Conservation (phyloP, 2,113 vertebrate species). For the Pteropus alecto region DNA sequence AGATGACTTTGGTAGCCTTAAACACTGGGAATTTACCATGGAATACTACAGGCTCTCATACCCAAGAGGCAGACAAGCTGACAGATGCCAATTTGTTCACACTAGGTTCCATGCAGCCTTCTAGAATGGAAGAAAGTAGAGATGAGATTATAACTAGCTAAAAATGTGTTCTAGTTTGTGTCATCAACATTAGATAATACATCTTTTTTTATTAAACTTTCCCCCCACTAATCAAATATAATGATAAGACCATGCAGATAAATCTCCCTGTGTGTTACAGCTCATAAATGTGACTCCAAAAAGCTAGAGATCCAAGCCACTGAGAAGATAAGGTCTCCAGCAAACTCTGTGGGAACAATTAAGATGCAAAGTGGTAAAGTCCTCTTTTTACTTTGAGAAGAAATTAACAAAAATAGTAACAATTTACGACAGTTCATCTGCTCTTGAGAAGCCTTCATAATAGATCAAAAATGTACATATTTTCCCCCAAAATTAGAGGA, state of each 20-base stretch:
- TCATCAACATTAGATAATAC: neutral
- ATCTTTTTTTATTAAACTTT: neutral
- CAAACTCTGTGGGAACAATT: neutral
- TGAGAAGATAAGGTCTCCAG: neutral
- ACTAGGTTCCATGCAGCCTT: rapidly evolving
- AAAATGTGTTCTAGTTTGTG: neutral
- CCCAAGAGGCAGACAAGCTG: neutral
- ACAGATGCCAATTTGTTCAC: neutral
- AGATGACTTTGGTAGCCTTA: neutral
- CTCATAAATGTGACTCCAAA: neutral
- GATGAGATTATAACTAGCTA: neutral
- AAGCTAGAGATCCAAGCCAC: neutral
- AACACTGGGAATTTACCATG: neutral
- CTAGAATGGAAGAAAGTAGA: neutral
- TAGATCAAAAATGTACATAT: neutral
- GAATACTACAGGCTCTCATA: neutral
- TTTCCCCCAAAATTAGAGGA: neutral
- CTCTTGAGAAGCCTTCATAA: slow-evolving; percentile 47
- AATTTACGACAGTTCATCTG: slow-evolving; percentile 31
- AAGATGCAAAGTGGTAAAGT: neutral
- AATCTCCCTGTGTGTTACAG: neutral
- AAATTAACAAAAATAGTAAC: slow-evolving; percentile 43
- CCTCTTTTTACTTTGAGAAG: neutral
- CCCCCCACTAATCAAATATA: neutral
- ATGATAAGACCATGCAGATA: neutral